Base-by-base conservation (phyloP, 2,797 vertebrate genomes). In the Chrosomus eos region DNA sequence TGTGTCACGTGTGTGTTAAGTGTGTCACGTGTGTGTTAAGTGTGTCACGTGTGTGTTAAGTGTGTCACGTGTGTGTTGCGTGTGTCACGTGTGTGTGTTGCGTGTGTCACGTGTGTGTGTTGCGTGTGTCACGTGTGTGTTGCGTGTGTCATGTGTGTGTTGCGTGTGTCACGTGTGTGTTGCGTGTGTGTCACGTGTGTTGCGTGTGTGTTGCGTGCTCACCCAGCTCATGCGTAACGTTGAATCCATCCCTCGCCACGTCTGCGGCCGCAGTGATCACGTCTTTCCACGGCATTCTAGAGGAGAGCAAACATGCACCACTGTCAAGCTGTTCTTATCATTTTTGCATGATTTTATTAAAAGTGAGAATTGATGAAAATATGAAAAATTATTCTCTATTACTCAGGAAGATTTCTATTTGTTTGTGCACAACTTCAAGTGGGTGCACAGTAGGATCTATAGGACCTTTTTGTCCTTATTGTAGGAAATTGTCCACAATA, bases 211-310 rank as follows among this genome's bases (percentile, higher is more conserved):
- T 62, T 67, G 71, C 18, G 31, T 71, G 72, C 95, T 95, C 94
- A 99, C 98, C 97, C 80, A 99, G 93, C 86, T 99, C 97, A 31
- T 97, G 97, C n/a, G 97, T 99, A 83, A 99, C 93, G 76, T 99
- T 99, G 89, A 99, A 99, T 88, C 98, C 98, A 45, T 96, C 94
- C 91, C 94, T 96, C 87, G 97, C 98, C 0, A 99, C 94, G 70
- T 94, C 86, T 0, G 97, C 97, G 18, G 91, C 95, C 60, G 97
- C 94, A 43, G 95, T 91, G 92, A 99, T 93, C 75, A 99, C 94
- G 88, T 98, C 92, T 7, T 95, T 95, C 98, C 98, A 99, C 0
- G 92, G 91, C 89, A 99, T 92, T 88, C 98, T 99, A 91, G 82
- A 89, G 83, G 91, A 88, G 71, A 38, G 11, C 85, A 36, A 7